phyloP scores from a whole-genome alignment of 1,140 invertebrate genomes.

The Thaumatotibia leucotreta region DNA sequence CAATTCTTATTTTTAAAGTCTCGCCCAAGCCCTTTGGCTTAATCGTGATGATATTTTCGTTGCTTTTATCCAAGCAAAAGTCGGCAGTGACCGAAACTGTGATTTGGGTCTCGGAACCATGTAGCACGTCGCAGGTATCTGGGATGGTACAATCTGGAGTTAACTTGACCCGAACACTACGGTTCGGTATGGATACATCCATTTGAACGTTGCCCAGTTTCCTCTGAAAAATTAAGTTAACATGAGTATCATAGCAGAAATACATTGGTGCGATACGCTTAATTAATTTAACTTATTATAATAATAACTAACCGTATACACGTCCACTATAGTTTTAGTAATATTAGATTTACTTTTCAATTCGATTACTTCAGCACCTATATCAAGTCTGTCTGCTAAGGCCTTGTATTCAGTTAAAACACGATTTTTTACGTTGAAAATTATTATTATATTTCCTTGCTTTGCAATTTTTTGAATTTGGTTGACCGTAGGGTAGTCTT shows the following conservation, averaged over 20 bases:
- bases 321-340: slow-evolving; percentile 83
- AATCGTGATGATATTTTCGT: background rate
- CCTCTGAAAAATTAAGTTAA: background rate
- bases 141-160: background rate
- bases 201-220: background rate
- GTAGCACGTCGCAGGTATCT: background rate
- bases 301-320: too few relatives aligned
- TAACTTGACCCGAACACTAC: background rate
- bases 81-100: background rate
- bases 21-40: slow-evolving; percentile 82
- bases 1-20: slow-evolving; percentile 82
- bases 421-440: background rate
- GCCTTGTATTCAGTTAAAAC: slow-evolving; percentile 77
- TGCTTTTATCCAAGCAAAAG: background rate
- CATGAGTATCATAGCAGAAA: too few relatives aligned
- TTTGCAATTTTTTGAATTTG: background rate
- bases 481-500: slow-evolving; percentile 84
- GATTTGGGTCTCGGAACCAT: background rate
- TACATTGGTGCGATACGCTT: too few relatives aligned
- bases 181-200: background rate
- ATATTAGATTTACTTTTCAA: slow-evolving; percentile 79
- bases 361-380: slow-evolving; percentile 77
- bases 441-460: background rate
- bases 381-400: slow-evolving; percentile 76
- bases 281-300: too few relatives aligned